Evolutionary conservation across 2,888 invertebrate genomes (phyloP).

Genomic region (Galerucella calmariensis): DNA sequence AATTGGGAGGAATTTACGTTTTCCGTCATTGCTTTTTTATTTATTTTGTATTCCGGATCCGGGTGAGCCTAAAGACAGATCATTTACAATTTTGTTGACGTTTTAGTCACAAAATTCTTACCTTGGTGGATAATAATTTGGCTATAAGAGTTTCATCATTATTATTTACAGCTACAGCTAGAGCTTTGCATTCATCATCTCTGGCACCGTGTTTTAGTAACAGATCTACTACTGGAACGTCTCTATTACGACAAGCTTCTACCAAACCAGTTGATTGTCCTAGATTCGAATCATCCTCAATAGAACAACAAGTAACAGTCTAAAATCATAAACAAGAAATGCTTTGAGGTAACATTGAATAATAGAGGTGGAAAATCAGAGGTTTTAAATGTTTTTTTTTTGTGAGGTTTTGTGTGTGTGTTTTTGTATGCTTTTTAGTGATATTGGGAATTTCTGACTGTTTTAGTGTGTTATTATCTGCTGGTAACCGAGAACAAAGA

Average conservation of each 20-base stretch:
- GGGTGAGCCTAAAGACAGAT: slow-evolving; percentile 74
- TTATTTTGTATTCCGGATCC: slow-evolving; percentile 93
- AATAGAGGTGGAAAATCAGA: too few species aligned
- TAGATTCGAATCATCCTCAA: slow-evolving; percentile 65
- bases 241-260: slow-evolving; percentile 76
- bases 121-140: slow-evolving; percentile 85
- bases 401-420: too few species aligned
- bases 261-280: slow-evolving; percentile 71
- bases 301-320: slow-evolving; percentile 63
- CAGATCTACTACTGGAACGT: slow-evolving; percentile 79
- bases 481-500: too few species aligned
- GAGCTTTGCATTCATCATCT: slow-evolving; percentile 87
- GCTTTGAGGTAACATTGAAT: too few species aligned
- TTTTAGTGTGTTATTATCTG: too few species aligned
- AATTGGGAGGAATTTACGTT: slow-evolving; percentile 69
- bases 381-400: too few species aligned
- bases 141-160: slow-evolving; percentile 82
- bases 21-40: slow-evolving; percentile 85
- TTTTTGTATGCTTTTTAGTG: too few species aligned
- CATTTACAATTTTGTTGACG: background rate
- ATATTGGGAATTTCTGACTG: too few species aligned
- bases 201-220: slow-evolving; percentile 84
- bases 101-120: slow-evolving; percentile 52
- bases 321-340: slow-evolving; percentile 35
- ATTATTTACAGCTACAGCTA: slow-evolving; percentile 79